Conservation (phyloP, 2,888 invertebrate species). For the Pristionchus japonicus region DNA sequence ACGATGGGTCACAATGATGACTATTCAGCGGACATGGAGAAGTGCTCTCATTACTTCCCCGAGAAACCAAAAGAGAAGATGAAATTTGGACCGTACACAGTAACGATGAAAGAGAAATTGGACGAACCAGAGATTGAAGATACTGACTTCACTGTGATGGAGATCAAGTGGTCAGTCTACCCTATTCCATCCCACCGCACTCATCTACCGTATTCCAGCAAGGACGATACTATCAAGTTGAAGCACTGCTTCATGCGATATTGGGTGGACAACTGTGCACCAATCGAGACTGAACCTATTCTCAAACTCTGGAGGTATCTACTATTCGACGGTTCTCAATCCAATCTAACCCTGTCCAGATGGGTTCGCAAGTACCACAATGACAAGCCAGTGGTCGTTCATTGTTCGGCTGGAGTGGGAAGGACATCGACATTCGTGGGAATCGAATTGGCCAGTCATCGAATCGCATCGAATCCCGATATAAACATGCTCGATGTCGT, state of each 20-base stretch:
- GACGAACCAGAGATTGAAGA: constrained; percentile 12
- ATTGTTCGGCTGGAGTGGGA: constrained; percentile 55
- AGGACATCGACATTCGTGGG: constrained; percentile 51
- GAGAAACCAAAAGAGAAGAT: neutral
- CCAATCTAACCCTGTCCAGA: neutral
- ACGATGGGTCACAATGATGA: neutral
- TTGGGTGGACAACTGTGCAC: constrained; percentile 54
- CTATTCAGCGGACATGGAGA: constrained; percentile 40
- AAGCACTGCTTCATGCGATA: constrained; percentile 44
- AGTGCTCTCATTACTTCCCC: constrained; percentile 47
- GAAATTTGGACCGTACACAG: neutral
- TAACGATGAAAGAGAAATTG: constrained; percentile 28
- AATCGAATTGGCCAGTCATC: constrained; percentile 20
- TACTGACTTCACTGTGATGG: constrained; percentile 26
- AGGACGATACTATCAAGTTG: neutral
- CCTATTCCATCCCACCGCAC: neutral
- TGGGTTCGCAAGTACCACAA: constrained; percentile 28
- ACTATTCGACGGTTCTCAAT: neutral
- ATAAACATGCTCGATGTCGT: constrained; percentile 1
- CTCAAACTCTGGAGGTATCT: constrained; percentile 46
- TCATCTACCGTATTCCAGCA: neutral
- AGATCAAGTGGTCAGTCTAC: constrained; percentile 31
- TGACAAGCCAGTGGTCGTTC: constrained; percentile 50
- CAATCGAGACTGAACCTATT: constrained; percentile 44
- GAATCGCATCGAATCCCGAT: constrained; percentile 14